Conservation (phyloP, 2,113 vertebrate genomes). For the Megaceryle torquata region DNA sequence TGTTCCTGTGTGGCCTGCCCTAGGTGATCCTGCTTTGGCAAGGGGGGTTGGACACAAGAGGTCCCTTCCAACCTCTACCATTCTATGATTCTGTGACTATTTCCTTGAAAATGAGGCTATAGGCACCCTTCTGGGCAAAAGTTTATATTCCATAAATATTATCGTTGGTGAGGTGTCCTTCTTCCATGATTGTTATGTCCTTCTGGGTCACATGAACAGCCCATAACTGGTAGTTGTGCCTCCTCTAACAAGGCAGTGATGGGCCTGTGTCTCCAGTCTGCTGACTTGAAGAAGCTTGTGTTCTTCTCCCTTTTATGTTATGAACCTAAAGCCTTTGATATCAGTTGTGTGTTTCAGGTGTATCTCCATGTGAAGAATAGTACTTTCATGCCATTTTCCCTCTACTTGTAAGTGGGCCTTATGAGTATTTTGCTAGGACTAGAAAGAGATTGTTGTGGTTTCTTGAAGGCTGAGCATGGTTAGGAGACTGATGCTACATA, state of each 20-base stretch:
- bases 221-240: not conserved
- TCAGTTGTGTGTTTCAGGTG: not conserved
- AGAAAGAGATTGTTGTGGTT: accelerated
- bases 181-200: not conserved
- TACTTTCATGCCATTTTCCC: not conserved
- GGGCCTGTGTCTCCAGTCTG: not conserved
- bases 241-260: accelerated
- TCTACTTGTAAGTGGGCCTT: not conserved
- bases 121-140: not conserved
- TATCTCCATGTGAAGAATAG: not conserved
- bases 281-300: not conserved
- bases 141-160: not conserved
- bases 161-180: not conserved
- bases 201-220: not conserved
- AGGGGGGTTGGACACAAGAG: no score
- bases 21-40: no score
- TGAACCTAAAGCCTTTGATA: not conserved
- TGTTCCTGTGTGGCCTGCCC: no score
- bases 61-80: no score
- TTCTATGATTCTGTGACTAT: no score
- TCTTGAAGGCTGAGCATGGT: not conserved
- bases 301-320: not conserved
- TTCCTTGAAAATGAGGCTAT: not conserved
- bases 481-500: not conserved
- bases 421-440: not conserved